Evolutionary conservation across 1,140 invertebrate species (phyloP).

Genomic region (Caenorhabditis latens): DNA sequence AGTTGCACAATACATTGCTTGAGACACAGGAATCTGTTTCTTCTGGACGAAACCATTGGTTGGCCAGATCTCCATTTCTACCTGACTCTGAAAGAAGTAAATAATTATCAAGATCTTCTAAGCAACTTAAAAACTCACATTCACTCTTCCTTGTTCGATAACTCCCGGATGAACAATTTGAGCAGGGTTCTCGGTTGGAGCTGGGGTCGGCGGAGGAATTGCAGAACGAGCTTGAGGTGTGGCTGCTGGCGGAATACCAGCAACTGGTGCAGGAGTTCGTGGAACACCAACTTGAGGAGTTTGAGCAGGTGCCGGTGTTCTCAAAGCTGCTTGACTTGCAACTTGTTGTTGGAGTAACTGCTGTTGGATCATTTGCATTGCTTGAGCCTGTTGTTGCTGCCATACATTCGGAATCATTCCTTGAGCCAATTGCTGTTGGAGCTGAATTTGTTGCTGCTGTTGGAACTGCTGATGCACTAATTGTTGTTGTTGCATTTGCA

Average conservation of each 20-base stretch:
- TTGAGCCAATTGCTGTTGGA: background rate
- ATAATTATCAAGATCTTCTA: background rate
- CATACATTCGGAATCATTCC: background rate
- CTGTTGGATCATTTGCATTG: background rate
- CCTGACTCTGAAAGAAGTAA: background rate
- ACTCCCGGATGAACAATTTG: too few species aligned
- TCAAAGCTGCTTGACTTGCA: background rate
- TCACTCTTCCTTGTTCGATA: too few species aligned
- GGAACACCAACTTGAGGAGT: background rate
- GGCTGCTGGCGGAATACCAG: background rate
- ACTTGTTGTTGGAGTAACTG: background rate
- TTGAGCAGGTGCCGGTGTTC: background rate
- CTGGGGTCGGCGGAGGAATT: too few species aligned
- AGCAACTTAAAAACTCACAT: too few species aligned
- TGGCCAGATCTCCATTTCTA: conserved; percentile 15
- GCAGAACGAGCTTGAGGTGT: too few species aligned
- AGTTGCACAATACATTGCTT: background rate
- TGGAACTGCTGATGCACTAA: background rate
- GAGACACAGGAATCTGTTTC: background rate
- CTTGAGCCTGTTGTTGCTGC: conserved; percentile 1
- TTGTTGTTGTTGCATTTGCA: conserved; percentile 36
- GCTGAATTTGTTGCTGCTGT: background rate
- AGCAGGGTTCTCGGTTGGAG: too few species aligned
- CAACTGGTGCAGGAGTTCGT: background rate
- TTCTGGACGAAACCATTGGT: conserved; percentile 2